Evolutionary conservation across 1,140 invertebrate genomes (phyloP).

Genomic region (Fopius arisanus): DNA sequence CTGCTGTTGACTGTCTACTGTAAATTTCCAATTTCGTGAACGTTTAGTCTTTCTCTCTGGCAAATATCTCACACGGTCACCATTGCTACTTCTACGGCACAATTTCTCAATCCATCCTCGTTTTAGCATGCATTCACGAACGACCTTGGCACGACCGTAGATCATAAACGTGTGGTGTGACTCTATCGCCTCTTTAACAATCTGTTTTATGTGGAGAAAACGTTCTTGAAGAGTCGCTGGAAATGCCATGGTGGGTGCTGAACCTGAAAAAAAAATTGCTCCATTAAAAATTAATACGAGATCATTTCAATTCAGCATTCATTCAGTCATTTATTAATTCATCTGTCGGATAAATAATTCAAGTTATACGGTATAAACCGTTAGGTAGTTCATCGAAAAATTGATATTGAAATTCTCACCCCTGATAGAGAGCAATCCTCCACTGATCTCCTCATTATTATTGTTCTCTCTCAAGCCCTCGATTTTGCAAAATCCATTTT

Average conservation of each 20-base stretch:
- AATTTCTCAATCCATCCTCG: constrained; percentile 61
- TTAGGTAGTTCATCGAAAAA: no score
- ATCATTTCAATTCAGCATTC: neutral
- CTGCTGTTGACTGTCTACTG: constrained; percentile 23
- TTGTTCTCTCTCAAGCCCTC: neutral
- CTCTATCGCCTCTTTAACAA: constrained; percentile 53
- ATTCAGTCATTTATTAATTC: no score
- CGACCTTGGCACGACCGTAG: constrained; percentile 54
- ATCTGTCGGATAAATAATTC: no score
- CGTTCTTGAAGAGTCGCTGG: constrained; percentile 49
- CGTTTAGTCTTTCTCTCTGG: constrained; percentile 10
- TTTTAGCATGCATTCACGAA: constrained; percentile 57
- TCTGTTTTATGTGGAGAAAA: constrained; percentile 51
- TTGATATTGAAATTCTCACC: no score
- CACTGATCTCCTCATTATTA: neutral
- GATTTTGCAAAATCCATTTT: neutral
- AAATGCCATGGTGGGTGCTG: constrained; percentile 6
- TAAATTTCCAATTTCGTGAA: constrained; percentile 28
- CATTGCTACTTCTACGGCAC: constrained; percentile 45
- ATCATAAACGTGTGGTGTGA: constrained; percentile 59
- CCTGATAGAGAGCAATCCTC: neutral
- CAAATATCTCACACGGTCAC: constrained; percentile 26
- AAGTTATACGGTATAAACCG: no score
- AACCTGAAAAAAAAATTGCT: neutral
- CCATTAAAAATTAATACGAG: neutral